phyloP scores from a whole-genome alignment of 2,113 vertebrate species.

The Chloebia gouldiae region DNA sequence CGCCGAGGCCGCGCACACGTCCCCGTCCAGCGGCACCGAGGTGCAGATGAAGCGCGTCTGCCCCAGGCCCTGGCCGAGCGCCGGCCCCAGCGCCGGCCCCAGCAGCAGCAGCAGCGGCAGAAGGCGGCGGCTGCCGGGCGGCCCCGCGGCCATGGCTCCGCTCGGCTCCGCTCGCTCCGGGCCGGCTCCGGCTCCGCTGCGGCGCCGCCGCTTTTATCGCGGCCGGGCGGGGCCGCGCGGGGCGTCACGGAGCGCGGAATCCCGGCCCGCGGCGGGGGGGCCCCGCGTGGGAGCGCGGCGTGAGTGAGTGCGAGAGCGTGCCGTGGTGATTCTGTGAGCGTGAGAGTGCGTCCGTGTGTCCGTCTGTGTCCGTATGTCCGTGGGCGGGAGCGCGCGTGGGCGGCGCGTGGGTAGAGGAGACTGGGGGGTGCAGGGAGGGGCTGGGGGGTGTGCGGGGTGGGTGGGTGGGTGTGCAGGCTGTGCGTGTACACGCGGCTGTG shows the following conservation, averaged over 20 bases:
- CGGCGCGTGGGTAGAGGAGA: too few species aligned
- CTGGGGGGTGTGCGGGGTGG: neutral
- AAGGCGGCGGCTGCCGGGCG: conserved; percentile 51
- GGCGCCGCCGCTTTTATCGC: conserved; percentile 70
- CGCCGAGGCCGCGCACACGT: conserved; percentile 90
- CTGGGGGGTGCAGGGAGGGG: neutral
- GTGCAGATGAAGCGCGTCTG: conserved; percentile 96
- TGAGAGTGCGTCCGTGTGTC: too few species aligned
- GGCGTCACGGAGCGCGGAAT: conserved; percentile 66
- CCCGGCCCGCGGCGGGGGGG: conserved; percentile 27
- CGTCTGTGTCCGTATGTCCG: neutral
- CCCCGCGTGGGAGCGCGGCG: neutral
- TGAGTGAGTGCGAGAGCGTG: neutral
- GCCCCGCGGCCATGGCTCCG: conserved; percentile 67
- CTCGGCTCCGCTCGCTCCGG: conserved; percentile 21
- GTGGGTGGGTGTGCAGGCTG: neutral
- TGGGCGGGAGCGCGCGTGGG: neutral
- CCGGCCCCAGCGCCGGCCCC: conserved; percentile 66
- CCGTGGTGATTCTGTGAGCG: neutral
- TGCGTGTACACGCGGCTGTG: neutral
- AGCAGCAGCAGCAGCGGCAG: conserved; percentile 58
- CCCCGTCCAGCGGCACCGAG: conserved; percentile 95
- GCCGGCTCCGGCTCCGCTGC: conserved; percentile 59
- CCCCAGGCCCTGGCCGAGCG: conserved; percentile 81
- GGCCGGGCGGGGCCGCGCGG: neutral